phyloP scores from a whole-genome alignment of 2,113 vertebrate species.

The Cyphomyrus plagiostoma region DNA sequence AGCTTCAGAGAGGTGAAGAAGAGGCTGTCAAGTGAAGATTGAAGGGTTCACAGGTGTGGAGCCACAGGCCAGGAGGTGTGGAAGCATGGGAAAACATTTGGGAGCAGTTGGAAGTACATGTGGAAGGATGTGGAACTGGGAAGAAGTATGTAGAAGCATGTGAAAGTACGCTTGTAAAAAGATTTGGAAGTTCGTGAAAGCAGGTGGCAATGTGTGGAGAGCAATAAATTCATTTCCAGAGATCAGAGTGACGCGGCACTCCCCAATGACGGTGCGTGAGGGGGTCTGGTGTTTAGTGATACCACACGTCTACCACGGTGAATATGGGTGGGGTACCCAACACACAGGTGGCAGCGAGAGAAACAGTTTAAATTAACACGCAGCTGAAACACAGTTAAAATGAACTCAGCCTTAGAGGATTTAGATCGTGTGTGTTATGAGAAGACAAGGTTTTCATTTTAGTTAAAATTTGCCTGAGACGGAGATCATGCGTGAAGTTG shows the following conservation, averaged over 20 bases:
- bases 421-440: background rate
- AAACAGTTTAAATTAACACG: background rate
- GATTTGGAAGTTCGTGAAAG: background rate
- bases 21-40: constrained; percentile 35
- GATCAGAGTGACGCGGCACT: background rate
- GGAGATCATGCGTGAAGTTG: background rate
- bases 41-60: constrained; percentile 32
- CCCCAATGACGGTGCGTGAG: background rate
- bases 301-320: background rate
- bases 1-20: constrained; percentile 29
- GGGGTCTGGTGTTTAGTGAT: background rate
- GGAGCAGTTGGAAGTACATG: background rate
- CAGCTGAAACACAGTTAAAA: background rate
- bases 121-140: background rate
- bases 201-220: background rate
- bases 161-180: background rate
- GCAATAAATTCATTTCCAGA: constrained; percentile 27
- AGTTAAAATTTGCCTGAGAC: background rate
- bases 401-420: background rate
- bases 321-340: background rate
- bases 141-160: background rate
- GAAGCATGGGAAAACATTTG: background rate
- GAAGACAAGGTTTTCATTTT: background rate
- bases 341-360: background rate
- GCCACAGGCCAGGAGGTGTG: constrained; percentile 11